phyloP scores from a whole-genome alignment of 1,140 invertebrate genomes.

The Penaeus indicus region DNA sequence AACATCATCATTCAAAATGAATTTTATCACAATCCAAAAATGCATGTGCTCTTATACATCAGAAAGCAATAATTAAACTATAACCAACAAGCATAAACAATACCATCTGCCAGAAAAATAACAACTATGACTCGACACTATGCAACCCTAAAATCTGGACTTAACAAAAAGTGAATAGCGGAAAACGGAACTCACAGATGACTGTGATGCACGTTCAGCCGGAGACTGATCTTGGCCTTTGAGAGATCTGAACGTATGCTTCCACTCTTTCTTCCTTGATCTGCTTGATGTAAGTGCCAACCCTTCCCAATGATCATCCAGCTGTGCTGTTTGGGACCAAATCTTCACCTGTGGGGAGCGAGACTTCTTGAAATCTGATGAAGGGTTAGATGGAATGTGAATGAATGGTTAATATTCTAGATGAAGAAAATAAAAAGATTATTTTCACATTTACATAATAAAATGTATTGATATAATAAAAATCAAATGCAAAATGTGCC shows the following conservation, averaged over 20 bases:
- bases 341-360: conserved; percentile 85
- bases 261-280: conserved; percentile 97
- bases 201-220: conserved; percentile 98
- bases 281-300: conserved; percentile 97
- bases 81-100: background rate
- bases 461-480: background rate
- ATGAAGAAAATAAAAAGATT: conserved; percentile 44
- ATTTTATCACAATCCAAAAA: too few species aligned
- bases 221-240: conserved; percentile 98
- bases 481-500: background rate
- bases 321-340: conserved; percentile 98
- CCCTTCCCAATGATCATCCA: conserved; percentile 99
- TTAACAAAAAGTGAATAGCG: background rate
- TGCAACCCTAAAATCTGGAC: too few species aligned
- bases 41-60: conserved; percentile 1
- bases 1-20: too few species aligned
- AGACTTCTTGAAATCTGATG: conserved; percentile 65
- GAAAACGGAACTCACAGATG: conserved; percentile 79
- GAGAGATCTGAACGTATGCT: conserved; percentile 99
- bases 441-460: conserved; percentile 11
- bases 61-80: background rate
- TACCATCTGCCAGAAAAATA: background rate
- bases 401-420: conserved; percentile 57
- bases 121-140: too few species aligned
- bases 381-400: conserved; percentile 60